Base-by-base conservation (phyloP, 1,140 invertebrate genomes). In the Delia radicum region DNA sequence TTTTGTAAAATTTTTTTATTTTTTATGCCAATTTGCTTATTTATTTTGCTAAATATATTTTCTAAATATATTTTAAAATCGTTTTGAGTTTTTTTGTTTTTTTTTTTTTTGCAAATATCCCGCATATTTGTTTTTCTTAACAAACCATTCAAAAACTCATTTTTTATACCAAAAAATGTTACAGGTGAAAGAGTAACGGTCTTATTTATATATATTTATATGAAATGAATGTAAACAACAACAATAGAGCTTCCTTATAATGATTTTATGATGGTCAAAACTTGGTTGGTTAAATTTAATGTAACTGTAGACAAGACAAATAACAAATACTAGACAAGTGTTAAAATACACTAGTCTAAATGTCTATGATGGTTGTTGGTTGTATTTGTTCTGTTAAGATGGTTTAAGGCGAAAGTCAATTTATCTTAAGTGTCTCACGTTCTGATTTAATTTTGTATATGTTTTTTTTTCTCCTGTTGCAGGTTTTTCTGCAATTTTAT, bases 371-470 rank as follows among this genome's bases (percentile, higher is more conserved):
- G 65, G 65, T 69, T 18, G 29, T 24, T 21, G 21, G 7, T 67
- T n/a, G n/a, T n/a, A n/a, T n/a, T n/a, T n/a, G n/a, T n/a, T n/a
- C n/a, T 29, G 28, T 28, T 18, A 12, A 31, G 29, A 55, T 12
- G 12, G 65, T 33, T 69, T 37, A 33, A 69, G 65, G 65, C 65
- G 65, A 69, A 69, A 69, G 65, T 69, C 65, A 69, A 69, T 69
- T 69, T 69, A 69, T 69, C 65, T 69, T 69, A 69, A 69, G 65
- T 69, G 65, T 69, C 65, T 69, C 65, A 69, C 65, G 65, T 69
- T 69, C 65, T 69, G 65, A 69, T 69, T 69, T 69, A 69, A 69
- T 69, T 69, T 69, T 69, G n/a, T n/a, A n/a, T n/a, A 29, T 27
- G 28, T 12, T 29, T 65, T 65, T 33, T 31, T 69, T 31, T 27